These are phyloP conservation scores for Petrolisthes manimaculis DNA, from an alignment of 2,888 invertebrate genomes.

Conservation along the genomic window DNA sequence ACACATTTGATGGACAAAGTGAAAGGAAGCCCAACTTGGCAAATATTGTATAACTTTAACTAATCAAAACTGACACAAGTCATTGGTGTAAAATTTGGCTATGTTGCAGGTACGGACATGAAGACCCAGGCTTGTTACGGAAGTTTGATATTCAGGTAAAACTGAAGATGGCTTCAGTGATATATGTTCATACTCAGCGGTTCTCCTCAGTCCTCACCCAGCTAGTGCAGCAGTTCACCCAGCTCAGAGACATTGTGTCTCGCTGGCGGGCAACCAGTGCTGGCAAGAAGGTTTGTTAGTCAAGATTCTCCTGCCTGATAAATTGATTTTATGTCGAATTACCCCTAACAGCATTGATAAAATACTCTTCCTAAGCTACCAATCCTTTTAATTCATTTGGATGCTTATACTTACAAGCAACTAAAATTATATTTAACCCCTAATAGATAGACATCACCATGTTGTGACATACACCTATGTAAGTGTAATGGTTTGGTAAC, in stretches of 20 bases:
- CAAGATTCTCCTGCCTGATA: not conserved
- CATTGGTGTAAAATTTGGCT: no score
- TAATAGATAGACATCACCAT: no score
- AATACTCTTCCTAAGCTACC: no score
- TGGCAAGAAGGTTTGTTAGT: slow-evolving; percentile 69
- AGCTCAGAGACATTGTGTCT: slow-evolving; percentile 83
- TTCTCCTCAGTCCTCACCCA: slow-evolving; percentile 90
- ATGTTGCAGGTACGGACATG: slow-evolving; percentile 70
- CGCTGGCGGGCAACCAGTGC: slow-evolving; percentile 77
- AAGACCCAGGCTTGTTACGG: slow-evolving; percentile 72
- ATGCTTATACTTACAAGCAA: no score
- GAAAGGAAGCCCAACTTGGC: no score
- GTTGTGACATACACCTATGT: no score
- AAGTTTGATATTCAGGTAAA: slow-evolving; percentile 80
- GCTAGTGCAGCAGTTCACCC: slow-evolving; percentile 86
- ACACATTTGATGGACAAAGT: no score
- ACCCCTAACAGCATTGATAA: not conserved
- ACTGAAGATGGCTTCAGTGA: slow-evolving; percentile 89
- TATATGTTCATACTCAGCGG: slow-evolving; percentile 93
- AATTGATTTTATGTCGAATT: not conserved
- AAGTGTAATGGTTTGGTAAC: no score
- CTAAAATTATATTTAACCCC: no score
- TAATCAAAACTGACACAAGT: no score
- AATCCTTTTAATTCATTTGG: no score
- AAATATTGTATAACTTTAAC: no score